Evolutionary conservation across 2,113 vertebrate species (phyloP), one percentile per base, ranked within the genome.

Genomic region (Notothenia coriiceps): DNA sequence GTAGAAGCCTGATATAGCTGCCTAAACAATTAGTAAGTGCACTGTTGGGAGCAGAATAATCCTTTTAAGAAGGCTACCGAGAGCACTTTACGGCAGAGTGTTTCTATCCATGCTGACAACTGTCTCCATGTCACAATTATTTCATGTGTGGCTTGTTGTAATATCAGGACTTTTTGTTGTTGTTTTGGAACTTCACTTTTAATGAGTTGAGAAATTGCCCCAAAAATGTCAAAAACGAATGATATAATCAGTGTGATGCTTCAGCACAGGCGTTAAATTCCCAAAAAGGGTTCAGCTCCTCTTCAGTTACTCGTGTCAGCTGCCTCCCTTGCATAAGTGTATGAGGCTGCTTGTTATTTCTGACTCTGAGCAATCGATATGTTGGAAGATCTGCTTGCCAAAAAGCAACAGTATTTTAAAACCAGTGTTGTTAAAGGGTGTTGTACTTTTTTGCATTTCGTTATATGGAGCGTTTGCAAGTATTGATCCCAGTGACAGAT

Each of bases 1-100:
- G 84, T 79, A 60, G 77, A 83, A 73, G 79, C 60, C 77, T 78
- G 63, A 86, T 65, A 83, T 69, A 80, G 78, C 84, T 64, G 78
- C 73, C 71, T 78, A 76, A 91, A 90, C 83, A 88, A 89, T 92
- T 87, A 89, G 76, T 67, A 73, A 88, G 79, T 62, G 87, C 52
- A 64, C 69, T 57, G 77, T 81, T 9, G 47, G 71, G 72, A 84
- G 85, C 74, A 66, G 83, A 84, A 87, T 91, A 92, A 92, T 93
- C 91, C 73, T 84, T 35, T 92, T 90, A 86, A 47, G 56, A 64
- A 82, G 57, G 85, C 66, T 59, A 65, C 25, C 0, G 35, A 71
- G 67, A 80, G 82, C 70, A 60, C 62, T 75, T 70, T 54, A 29
- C 29, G 77, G 81, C 80, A 69, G 35, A 62, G 49, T 12, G 46